phyloP scores from a whole-genome alignment of 2,113 vertebrate species.

The Nannospalax galili region DNA sequence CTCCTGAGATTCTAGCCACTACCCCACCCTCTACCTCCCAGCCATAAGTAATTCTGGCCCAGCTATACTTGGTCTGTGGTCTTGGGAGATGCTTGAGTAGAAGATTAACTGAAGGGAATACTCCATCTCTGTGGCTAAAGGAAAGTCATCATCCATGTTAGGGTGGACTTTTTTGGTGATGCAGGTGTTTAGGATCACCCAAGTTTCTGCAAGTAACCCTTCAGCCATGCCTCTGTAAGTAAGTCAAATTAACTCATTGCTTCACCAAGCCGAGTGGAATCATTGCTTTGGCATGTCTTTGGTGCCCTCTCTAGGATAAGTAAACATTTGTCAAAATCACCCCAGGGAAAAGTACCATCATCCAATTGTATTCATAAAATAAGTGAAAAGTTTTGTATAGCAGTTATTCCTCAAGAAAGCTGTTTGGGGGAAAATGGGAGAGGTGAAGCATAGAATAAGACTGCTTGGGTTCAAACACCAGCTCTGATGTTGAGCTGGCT shows the following conservation, averaged over 20 bases:
- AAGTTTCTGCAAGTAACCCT: background rate
- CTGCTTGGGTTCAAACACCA: background rate
- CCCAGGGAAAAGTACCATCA: background rate
- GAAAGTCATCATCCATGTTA: background rate
- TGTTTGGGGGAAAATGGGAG: background rate
- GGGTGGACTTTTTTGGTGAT: background rate
- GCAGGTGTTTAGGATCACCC: background rate
- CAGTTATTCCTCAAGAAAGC: background rate
- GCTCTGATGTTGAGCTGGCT: background rate
- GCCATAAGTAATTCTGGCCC: no score
- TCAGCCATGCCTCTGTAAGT: background rate
- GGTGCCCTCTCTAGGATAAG: background rate
- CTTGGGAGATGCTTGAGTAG: background rate
- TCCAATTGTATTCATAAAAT: background rate
- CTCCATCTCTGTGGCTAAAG: no score
- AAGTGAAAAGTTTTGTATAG: background rate
- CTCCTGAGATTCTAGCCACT: background rate
- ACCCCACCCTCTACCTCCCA: background rate
- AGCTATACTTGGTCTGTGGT: background rate
- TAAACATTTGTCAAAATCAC: no score
- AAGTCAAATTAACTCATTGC: background rate
- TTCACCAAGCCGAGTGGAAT: background rate
- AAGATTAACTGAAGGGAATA: background rate
- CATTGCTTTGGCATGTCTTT: background rate
- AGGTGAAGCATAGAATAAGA: background rate